phyloP scores from a whole-genome alignment of 2,888 invertebrate genomes.

The Apotomis turbidana region DNA sequence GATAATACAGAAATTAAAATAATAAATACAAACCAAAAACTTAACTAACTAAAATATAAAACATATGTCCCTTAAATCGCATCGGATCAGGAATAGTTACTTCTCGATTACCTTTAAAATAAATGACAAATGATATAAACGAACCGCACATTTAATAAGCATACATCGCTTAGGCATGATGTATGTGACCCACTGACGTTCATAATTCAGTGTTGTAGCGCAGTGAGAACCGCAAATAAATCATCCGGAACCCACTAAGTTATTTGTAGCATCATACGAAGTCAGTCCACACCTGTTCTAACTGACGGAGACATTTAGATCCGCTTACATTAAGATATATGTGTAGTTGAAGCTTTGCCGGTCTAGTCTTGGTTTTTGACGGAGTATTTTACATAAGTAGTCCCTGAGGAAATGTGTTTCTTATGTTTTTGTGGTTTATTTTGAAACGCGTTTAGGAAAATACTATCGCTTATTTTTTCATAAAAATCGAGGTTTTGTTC shows the following conservation, averaged over 20 bases:
- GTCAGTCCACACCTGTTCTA: slow-evolving; percentile 28
- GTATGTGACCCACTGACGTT: slow-evolving; percentile 29
- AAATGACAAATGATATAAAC: slow-evolving; percentile 8
- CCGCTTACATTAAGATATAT: slow-evolving; percentile 24
- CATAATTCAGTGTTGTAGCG: slow-evolving; percentile 33
- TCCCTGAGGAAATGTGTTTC: too few relatives aligned
- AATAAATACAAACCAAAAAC: too few relatives aligned
- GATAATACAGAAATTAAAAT: too few relatives aligned
- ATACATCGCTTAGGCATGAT: slow-evolving; percentile 24
- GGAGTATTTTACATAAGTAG: not conserved
- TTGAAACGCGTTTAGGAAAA: too few relatives aligned
- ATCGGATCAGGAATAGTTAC: not conserved
- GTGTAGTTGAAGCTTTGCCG: not conserved
- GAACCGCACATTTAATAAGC: slow-evolving; percentile 17
- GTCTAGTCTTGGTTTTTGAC: not conserved
- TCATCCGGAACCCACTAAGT: slow-evolving; percentile 30
- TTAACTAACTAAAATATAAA: too few relatives aligned
- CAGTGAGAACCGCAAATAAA: slow-evolving; percentile 34
- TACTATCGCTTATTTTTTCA: too few relatives aligned
- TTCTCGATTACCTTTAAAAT: not conserved
- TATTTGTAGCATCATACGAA: slow-evolving; percentile 24
- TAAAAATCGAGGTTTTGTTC: too few relatives aligned
- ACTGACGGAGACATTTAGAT: slow-evolving; percentile 24
- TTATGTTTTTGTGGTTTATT: too few relatives aligned
- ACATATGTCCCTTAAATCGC: too few relatives aligned